Evolutionary conservation across 2,797 vertebrate genomes (phyloP).

Genomic region (Oreochromis mossambicus): DNA sequence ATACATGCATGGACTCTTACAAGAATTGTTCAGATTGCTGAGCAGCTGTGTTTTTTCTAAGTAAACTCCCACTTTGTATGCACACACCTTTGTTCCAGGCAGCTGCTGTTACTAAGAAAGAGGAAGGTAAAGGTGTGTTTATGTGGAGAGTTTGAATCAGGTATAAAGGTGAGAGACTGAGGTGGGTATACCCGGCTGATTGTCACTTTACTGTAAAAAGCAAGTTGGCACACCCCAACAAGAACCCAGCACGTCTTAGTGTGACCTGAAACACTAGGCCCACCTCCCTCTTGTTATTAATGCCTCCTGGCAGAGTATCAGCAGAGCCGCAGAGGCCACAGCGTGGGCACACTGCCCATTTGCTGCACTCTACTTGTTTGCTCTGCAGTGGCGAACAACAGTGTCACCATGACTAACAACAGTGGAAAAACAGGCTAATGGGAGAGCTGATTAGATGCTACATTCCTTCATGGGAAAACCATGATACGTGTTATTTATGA

Average conservation of each 20-base stretch:
- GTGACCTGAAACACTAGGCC: conserved; percentile 9
- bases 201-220: not conserved
- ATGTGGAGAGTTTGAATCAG: not conserved
- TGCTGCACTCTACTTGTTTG: conserved; percentile 48
- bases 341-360: conserved; percentile 54
- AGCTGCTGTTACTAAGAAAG: not conserved
- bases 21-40: not conserved
- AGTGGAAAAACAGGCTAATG: conserved; percentile 55
- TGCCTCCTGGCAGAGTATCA: conserved; percentile 46
- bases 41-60: not conserved
- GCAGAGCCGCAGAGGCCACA: conserved; percentile 42
- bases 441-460: conserved; percentile 42
- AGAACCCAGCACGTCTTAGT: not conserved
- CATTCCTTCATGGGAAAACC: conserved; percentile 51
- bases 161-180: not conserved
- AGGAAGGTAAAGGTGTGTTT: not conserved
- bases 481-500: conserved; percentile 34
- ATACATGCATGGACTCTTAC: not conserved
- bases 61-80: not conserved
- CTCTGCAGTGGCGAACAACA: conserved; percentile 55
- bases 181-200: not conserved
- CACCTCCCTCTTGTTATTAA: conserved; percentile 21
- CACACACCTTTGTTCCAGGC: not conserved
- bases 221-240: not conserved
- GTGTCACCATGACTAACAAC: conserved; percentile 56